Conservation (phyloP, 2,888 invertebrate species). For the Ectropis crepuscularia region DNA sequence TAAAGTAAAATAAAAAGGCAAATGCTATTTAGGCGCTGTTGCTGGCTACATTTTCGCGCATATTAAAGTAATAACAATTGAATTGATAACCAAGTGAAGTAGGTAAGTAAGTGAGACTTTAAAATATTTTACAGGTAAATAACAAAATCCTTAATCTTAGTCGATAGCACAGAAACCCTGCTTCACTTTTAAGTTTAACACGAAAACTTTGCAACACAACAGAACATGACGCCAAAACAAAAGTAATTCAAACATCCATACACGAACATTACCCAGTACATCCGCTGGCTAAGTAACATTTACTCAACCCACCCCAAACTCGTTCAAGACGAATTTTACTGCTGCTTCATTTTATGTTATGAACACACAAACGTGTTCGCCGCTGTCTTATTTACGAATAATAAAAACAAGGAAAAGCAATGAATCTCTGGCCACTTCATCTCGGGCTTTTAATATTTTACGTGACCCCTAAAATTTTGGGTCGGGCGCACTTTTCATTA, state of each 20-base stretch:
- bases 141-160: background rate
- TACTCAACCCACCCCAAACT: conserved; percentile 57
- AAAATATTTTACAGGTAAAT: too few species aligned
- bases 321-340: conserved; percentile 71
- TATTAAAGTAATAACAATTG: too few species aligned
- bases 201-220: conserved; percentile 21
- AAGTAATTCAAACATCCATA: conserved; percentile 51
- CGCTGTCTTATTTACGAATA: conserved; percentile 81
- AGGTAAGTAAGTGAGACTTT: too few species aligned
- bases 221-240: conserved; percentile 29
- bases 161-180: conserved; percentile 4
- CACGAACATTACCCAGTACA: conserved; percentile 53
- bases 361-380: conserved; percentile 58
- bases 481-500: conserved; percentile 80
- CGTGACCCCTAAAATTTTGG: conserved; percentile 83
- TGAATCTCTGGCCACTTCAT: conserved; percentile 84
- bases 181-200: conserved; percentile 32
- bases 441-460: conserved; percentile 83
- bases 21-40: too few species aligned
- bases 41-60: too few species aligned
- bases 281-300: conserved; percentile 67
- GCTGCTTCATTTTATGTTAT: conserved; percentile 77
- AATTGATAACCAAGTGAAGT: too few species aligned
- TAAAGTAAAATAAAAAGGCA: too few species aligned
- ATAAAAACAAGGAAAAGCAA: conserved; percentile 83